Evolutionary conservation across 1,140 invertebrate species (phyloP), one percentile per base, ranked within the genome.

Genomic region (Palaemon carinicauda): DNA sequence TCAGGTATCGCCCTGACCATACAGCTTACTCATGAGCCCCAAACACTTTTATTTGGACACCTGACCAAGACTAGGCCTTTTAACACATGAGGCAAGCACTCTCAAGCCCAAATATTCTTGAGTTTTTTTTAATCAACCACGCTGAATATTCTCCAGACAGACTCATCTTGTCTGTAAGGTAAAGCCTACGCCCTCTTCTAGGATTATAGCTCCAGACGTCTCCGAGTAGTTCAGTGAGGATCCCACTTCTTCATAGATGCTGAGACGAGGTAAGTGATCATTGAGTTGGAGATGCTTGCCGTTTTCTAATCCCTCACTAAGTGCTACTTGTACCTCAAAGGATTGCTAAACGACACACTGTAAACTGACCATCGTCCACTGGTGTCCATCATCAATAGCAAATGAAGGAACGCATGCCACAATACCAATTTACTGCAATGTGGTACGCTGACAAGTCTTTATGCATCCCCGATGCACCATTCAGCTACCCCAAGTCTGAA

Each of bases 1-100:
- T n/a, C 41, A 41, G 41, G 12, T 41, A 41, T 41, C 3, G 85
- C 54, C 31, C 80, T 27, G 29, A 24, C 53, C 9, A 31, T 77
- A n/a, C 86, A 88, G 56, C 15, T 52, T 73, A 24, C 78, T 89
- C 1, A 81, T 89, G 75, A 78, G 53, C 10, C 33, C 71, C 0
- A 27, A 3, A 53, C 19, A 15, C 65, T 3, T 89, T 80, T 60
- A 53, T 29, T 19, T 89, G 84, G 74, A 88, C 60, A 15, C 24
- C 4, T 5, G 81, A 89, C 54, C 89, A 89, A 17, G 83, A 89
- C 19, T 1, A 52, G 53, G 89, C 83, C 2, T 89, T 89, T 27
- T 1, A 53, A 41, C 41, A 12, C 1, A 12, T 41, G 41, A 41
- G 12, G 12, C 33, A 41, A 41, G 41, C 41, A 41, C 41, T 41